These are phyloP conservation scores for Glomeris maerens DNA, from an alignment of 1,140 invertebrate genomes.

Conservation along the genomic window DNA sequence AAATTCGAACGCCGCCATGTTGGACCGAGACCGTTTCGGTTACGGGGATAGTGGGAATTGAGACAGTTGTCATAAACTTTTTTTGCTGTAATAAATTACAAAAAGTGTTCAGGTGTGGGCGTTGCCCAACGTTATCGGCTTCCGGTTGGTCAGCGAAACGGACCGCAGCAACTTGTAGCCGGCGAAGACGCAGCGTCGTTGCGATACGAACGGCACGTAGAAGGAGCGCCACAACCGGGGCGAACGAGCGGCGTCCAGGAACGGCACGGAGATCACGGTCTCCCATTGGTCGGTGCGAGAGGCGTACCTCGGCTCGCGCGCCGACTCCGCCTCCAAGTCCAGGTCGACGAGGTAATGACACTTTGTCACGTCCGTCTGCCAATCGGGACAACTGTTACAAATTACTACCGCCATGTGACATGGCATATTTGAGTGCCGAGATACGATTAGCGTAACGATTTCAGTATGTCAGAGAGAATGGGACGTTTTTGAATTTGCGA, in stretches of 20 bases:
- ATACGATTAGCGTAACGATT: slow-evolving; percentile 41
- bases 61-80: no score
- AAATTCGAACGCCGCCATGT: no score
- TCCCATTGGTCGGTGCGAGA: slow-evolving; percentile 54
- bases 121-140: no score
- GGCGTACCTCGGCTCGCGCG: slow-evolving; percentile 68
- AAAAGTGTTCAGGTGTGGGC: no score
- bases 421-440: slow-evolving; percentile 48
- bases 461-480: background rate
- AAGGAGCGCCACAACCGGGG: slow-evolving; percentile 68
- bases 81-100: no score
- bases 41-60: no score
- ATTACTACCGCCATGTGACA: no score
- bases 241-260: slow-evolving; percentile 59
- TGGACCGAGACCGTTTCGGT: no score
- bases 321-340: slow-evolving; percentile 52
- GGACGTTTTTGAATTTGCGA: no score
- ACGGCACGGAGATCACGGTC: slow-evolving; percentile 51
- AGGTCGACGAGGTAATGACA: slow-evolving; percentile 80
- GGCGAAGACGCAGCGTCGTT: slow-evolving; percentile 52
- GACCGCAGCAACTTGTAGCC: slow-evolving; percentile 68
- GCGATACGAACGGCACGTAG: slow-evolving; percentile 69
- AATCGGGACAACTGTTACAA: no score
- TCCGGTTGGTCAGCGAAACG: no score
- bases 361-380: no score